Base-by-base conservation (phyloP, 2,113 vertebrate genomes). In the Laticauda colubrina region DNA sequence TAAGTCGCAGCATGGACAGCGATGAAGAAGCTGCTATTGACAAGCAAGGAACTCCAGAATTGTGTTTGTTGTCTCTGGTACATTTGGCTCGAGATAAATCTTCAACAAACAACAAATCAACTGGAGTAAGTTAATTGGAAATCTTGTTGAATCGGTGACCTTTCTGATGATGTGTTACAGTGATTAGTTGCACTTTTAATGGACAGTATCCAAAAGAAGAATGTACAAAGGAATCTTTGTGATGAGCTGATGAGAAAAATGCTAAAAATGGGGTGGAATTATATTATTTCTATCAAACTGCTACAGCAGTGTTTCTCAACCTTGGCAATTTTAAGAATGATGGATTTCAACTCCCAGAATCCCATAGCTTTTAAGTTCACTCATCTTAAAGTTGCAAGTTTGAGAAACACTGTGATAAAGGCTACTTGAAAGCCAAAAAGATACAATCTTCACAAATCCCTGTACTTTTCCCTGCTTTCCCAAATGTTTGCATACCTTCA, bases 1-100 rank as follows among this genome's bases (percentile, higher is more conserved):
- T 99, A 96, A 99, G 99, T 91, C 98, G 99, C 11, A 99, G 99
- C 92, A 98, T 99, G 29, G 99, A 99, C 96, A 99, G 99, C 0
- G 99, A 99, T 0, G 99, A 99, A 95, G 99, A 99, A 95, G 98
- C 98, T 0, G 98, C 98, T 0, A 96, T 98, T 3, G 99, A 99
- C 93, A 99, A 99, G 94, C 99, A 99, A 95, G 98, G 98, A 5
- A 98, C 97, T 15, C 97, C 98, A 0, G 99, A 99, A 95, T 98
- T 99, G 90, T 99, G 99, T 93, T 97, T 99, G 94, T 96, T 99
- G 92, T 99, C 99, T 0, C 97, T 99, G 95, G 99, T 99, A 23
- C 98, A 99, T 95, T 96, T 99, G 96, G 98, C 98, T 59, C 97
- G 98, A 87, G 98, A 99, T 92, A 98, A 98, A 92, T 96, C 98